A percentile compares a stretch with the other conserved stretches of the same genome.
Evolutionary conservation across 2,888 invertebrate genomes (phyloP).

Genomic region (Sicus ferrugineus): DNA sequence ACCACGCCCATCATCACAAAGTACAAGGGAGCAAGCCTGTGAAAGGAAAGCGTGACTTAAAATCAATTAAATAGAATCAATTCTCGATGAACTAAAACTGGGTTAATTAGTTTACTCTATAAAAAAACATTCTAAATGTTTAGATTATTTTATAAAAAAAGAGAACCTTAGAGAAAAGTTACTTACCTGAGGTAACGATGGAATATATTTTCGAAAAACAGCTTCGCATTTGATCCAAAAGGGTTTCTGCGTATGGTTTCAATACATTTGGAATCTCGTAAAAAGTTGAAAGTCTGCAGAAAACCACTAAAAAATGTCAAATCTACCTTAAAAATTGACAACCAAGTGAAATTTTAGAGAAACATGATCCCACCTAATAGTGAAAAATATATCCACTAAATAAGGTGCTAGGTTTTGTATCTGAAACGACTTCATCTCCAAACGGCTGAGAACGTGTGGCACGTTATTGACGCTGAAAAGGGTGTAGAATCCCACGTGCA

Average conservation of each 20-base stretch:
- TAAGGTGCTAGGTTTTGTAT: conserved; percentile 58
- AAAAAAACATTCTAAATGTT: too few relatives aligned
- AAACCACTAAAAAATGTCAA: conserved; percentile 54
- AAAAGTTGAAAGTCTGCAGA: conserved; percentile 56
- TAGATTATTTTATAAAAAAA: not conserved
- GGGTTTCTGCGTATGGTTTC: conserved; percentile 50
- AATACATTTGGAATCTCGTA: conserved; percentile 51
- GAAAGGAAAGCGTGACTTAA: not conserved
- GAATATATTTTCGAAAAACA: conserved; percentile 52
- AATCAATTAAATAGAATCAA: too few relatives aligned
- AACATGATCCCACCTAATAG: conserved; percentile 55
- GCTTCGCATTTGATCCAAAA: conserved; percentile 46
- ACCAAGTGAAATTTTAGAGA: not conserved
- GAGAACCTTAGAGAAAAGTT: not conserved
- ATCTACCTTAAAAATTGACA: too few relatives aligned
- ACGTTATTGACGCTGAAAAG: conserved; percentile 59
- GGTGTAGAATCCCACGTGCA: conserved; percentile 61
- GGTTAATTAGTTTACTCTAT: too few relatives aligned
- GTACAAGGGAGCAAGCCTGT: conserved; percentile 24
- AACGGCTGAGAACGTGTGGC: conserved; percentile 53
- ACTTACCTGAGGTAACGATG: conserved; percentile 55
- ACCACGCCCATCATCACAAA: conserved; percentile 42
- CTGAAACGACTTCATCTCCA: conserved; percentile 55
- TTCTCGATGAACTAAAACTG: too few relatives aligned
- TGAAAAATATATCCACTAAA: conserved; percentile 61